Evolutionary conservation across 2,888 invertebrate genomes (phyloP).

Genomic region (Temnothorax unifasciatus): DNA sequence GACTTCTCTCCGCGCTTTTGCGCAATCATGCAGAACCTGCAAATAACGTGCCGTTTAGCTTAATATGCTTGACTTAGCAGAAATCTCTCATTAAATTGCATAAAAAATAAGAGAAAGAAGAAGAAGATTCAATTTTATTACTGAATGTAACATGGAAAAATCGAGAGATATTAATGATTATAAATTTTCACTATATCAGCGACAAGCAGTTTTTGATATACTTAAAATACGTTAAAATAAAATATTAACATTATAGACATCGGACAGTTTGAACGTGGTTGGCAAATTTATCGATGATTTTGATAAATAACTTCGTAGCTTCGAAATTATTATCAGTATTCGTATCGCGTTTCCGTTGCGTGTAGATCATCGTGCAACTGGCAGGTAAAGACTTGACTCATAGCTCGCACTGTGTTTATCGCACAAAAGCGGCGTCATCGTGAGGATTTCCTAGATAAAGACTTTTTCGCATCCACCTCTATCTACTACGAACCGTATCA

Average conservation of each 20-base stretch:
- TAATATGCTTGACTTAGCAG: neutral
- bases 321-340: conserved; percentile 19
- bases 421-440: conserved; percentile 15
- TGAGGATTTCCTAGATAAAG: conserved; percentile 45
- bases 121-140: neutral
- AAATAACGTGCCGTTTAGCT: conserved; percentile 47
- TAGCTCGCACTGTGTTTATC: conserved; percentile 17
- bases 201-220: neutral
- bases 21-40: conserved; percentile 95
- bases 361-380: neutral
- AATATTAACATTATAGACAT: neutral
- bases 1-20: conserved; percentile 97
- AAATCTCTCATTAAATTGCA: neutral
- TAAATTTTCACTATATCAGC: neutral
- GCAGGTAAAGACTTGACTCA: conserved; percentile 46
- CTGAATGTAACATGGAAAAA: neutral
- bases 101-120: neutral
- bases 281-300: neutral
- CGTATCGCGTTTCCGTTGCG: conserved; percentile 11
- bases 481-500: neutral
- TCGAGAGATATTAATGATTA: neutral
- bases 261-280: neutral
- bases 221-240: neutral
- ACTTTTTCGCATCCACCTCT: conserved; percentile 1
- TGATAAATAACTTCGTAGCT: conserved; percentile 5